Percentiles rank a stretch among this genome's conserved stretches.
Evolutionary conservation across 2,113 vertebrate species (phyloP).

Genomic region (Sprattus sprattus): DNA sequence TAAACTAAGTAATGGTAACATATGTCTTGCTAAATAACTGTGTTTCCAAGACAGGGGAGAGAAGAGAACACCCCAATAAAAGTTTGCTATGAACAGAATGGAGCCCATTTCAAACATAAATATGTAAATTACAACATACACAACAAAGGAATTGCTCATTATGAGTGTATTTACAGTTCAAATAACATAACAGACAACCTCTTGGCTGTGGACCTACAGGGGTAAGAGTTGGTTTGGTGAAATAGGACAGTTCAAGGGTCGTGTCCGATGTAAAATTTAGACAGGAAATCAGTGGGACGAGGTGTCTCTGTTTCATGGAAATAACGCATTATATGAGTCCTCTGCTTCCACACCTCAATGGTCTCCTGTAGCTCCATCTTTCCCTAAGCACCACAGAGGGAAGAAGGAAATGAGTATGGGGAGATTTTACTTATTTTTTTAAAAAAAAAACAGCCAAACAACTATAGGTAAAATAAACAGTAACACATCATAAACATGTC

Average conservation of each 20-base stretch:
- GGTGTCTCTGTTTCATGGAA: slow-evolving; percentile 83
- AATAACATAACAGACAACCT: slow-evolving; percentile 42
- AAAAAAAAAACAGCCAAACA: neutral
- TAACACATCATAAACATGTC: neutral
- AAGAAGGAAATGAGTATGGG: neutral
- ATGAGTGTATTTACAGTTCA: slow-evolving; percentile 69
- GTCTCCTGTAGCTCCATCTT: slow-evolving; percentile 96
- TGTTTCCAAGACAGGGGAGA: neutral
- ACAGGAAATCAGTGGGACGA: slow-evolving; percentile 84
- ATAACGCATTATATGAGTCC: slow-evolving; percentile 92
- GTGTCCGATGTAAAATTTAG: slow-evolving; percentile 89
- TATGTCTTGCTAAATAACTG: neutral
- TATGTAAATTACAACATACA: neutral
- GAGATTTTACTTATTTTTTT: neutral
- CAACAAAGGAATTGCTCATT: neutral
- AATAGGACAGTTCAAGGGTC: slow-evolving; percentile 74
- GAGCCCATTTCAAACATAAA: neutral
- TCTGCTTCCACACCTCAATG: slow-evolving; percentile 92
- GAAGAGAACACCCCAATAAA: too few species aligned
- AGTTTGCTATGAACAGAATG: too few species aligned
- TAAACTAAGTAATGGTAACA: too few species aligned
- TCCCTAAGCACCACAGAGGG: slow-evolving; percentile 68
- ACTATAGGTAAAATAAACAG: neutral
- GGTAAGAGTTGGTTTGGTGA: neutral
- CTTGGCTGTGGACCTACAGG: neutral